Conservation (phyloP, 2,113 vertebrate genomes). For the Pagrus major region DNA sequence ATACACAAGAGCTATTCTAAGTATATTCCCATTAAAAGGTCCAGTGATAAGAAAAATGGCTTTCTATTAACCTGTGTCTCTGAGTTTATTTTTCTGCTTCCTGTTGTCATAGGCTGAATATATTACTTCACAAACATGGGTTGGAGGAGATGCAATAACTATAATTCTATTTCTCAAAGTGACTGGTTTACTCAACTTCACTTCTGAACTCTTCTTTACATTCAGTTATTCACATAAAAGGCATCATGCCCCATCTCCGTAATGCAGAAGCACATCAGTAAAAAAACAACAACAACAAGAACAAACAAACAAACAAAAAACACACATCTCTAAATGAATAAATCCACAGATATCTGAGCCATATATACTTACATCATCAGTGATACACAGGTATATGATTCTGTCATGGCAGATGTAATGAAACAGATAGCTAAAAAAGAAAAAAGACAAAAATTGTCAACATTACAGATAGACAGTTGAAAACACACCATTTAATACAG, state of each 20-base stretch:
- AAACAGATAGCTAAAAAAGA: constrained; percentile 92
- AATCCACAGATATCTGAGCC: neutral
- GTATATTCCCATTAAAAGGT: neutral
- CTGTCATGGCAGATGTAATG: constrained; percentile 99
- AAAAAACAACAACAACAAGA: neutral
- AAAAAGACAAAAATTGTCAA: neutral
- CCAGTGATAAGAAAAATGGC: neutral
- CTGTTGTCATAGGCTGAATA: neutral
- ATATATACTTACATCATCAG: constrained; percentile 94
- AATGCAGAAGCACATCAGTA: neutral
- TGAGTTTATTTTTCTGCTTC: neutral
- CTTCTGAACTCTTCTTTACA: neutral
- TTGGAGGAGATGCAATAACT: neutral
- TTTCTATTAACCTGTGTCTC: neutral
- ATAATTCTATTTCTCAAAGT: neutral
- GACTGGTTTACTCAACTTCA: neutral
- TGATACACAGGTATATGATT: constrained; percentile 98
- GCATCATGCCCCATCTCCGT: neutral
- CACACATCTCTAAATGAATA: neutral
- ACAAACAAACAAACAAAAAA: neutral
- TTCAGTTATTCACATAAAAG: neutral
- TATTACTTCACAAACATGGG: neutral
- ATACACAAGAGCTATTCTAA: neutral
- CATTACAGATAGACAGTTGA: neutral
- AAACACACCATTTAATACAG: neutral